phyloP scores from a whole-genome alignment of 64 coral and sea anemone species.

The Anthopleura sola region DNA sequence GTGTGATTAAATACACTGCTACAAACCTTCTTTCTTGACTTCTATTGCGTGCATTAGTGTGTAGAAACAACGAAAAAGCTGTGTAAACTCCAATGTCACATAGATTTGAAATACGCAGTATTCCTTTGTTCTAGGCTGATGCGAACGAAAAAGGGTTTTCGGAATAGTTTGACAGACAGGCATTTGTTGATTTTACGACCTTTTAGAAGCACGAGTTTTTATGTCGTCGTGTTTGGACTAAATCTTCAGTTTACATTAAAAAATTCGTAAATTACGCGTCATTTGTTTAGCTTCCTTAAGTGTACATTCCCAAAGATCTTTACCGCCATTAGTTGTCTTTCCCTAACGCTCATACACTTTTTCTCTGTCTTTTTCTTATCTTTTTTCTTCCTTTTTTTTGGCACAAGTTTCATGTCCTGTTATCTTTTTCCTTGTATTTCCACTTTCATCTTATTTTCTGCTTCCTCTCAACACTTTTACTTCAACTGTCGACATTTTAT shows the following conservation, averaged over 20 bases:
- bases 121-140: neutral
- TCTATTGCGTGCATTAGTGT: too few species aligned
- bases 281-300: neutral
- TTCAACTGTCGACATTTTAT: neutral
- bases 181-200: neutral
- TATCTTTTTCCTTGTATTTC: neutral
- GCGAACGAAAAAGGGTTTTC: neutral
- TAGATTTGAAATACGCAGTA: neutral
- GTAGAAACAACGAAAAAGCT: neutral
- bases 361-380: neutral
- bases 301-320: neutral
- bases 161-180: neutral
- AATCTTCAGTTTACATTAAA: neutral
- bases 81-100: neutral
- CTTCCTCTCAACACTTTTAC: neutral
- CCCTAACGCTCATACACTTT: neutral
- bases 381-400: neutral
- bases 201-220: neutral
- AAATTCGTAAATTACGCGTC: neutral
- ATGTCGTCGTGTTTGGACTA: neutral
- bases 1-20: too few species aligned
- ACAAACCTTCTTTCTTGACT: too few species aligned
- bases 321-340: neutral
- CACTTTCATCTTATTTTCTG: neutral
- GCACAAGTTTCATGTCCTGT: neutral